phyloP scores from a whole-genome alignment of 2,888 invertebrate genomes.

The Patella pellucida region DNA sequence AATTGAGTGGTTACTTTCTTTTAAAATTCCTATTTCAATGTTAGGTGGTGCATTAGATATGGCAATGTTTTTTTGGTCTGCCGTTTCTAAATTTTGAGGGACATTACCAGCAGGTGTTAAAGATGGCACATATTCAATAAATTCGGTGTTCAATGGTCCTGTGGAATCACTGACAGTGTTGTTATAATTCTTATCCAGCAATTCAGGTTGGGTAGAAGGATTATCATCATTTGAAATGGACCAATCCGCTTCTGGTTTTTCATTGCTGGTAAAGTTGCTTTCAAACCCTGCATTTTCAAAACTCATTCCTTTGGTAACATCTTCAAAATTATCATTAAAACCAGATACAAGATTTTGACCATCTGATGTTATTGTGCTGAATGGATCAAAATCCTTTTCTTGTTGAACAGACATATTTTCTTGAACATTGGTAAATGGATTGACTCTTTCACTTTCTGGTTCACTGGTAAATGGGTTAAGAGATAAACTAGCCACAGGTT shows the following conservation, averaged over 20 bases:
- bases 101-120: neutral
- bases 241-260: neutral
- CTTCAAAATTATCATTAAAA: neutral
- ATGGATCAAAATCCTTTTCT: constrained; percentile 5
- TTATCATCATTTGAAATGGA: neutral
- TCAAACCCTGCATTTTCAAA: neutral
- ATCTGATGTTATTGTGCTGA: neutral
- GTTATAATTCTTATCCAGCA: neutral
- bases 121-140: too few species aligned
- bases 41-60: neutral
- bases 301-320: too few species aligned
- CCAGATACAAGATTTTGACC: neutral
- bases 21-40: neutral
- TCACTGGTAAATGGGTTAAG: too few species aligned
- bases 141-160: neutral
- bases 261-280: neutral
- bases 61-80: too few species aligned
- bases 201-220: neutral
- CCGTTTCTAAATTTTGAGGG: neutral
- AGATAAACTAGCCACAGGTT: too few species aligned
- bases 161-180: neutral
- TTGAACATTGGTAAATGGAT: neutral
- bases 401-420: constrained; percentile 4
- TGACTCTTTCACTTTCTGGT: too few species aligned
- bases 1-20: neutral